Conservation (phyloP, 2,797 vertebrate genomes). For the Anguilla megastoma region DNA sequence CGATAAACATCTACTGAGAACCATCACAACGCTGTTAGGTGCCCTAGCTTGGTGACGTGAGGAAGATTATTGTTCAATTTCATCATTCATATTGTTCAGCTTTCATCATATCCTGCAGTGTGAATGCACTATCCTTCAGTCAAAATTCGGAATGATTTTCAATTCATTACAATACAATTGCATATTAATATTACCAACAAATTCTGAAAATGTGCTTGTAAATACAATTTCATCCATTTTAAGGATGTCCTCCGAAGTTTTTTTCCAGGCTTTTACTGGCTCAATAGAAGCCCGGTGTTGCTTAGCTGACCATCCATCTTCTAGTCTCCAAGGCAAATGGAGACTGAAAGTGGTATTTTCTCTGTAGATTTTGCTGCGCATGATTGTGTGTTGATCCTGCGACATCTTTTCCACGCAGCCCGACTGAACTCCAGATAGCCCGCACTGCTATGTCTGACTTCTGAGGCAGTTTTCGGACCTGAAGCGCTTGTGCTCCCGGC, state of each 20-base stretch:
- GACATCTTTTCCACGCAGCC: neutral
- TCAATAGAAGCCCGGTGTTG: too few species aligned
- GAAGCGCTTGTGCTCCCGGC: neutral
- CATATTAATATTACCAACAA: too few species aligned
- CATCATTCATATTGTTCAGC: neutral
- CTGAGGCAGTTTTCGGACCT: neutral
- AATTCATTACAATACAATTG: too few species aligned
- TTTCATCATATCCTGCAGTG: neutral
- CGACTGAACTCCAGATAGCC: constrained; percentile 12
- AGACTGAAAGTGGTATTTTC: neutral
- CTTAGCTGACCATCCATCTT: too few species aligned
- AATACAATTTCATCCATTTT: too few species aligned
- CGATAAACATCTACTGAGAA: neutral
- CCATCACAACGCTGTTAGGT: too few species aligned
- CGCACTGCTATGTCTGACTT: neutral
- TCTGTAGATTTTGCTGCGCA: neutral
- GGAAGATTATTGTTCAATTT: neutral
- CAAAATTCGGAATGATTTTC: too few species aligned
- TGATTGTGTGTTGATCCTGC: neutral
- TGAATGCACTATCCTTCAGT: neutral
- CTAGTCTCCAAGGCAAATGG: too few species aligned
- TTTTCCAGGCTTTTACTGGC: too few species aligned
- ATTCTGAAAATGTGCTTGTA: too few species aligned
- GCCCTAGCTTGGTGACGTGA: neutral
- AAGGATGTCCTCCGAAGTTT: too few species aligned